Conservation (phyloP, 2,113 vertebrate genomes). For the Callopanchax toddi region DNA sequence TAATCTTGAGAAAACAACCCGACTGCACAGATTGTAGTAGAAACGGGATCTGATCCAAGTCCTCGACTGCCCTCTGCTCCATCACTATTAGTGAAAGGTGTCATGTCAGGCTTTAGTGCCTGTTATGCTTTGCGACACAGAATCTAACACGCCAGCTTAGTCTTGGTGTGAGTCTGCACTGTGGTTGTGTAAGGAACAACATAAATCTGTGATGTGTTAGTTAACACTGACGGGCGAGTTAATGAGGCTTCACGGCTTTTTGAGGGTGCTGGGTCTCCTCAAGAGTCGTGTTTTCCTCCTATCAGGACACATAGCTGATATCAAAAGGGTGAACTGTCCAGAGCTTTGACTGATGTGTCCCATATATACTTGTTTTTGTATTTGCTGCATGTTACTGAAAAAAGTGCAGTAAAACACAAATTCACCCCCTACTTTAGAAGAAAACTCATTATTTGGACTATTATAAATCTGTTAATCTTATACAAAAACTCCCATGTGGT, state of each 20-base stretch:
- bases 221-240: constrained; percentile 21
- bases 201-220: constrained; percentile 33
- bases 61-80: constrained; percentile 5
- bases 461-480: constrained; percentile 4
- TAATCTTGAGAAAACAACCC: constrained; percentile 11
- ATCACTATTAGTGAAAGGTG: constrained; percentile 3
- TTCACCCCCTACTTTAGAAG: constrained; percentile 4
- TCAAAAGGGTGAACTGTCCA: constrained; percentile 3
- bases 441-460: neutral
- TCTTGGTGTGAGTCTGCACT: constrained; percentile 27
- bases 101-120: constrained; percentile 26
- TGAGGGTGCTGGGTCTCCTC: constrained; percentile 34
- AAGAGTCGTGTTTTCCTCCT: constrained; percentile 28
- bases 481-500: neutral
- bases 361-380: constrained; percentile 9
- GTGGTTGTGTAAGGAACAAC: constrained; percentile 33
- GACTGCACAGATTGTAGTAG: constrained; percentile 14
- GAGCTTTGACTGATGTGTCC: constrained; percentile 9
- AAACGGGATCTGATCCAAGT: neutral
- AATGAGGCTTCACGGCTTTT: constrained; percentile 22
- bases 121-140: constrained; percentile 37
- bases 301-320: constrained; percentile 29
- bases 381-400: constrained; percentile 16
- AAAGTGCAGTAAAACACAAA: constrained; percentile 20
- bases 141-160: constrained; percentile 9